These are phyloP conservation scores for Amphiprion ocellaris DNA, from an alignment of 2,113 vertebrate genomes.

Conservation along the genomic window DNA sequence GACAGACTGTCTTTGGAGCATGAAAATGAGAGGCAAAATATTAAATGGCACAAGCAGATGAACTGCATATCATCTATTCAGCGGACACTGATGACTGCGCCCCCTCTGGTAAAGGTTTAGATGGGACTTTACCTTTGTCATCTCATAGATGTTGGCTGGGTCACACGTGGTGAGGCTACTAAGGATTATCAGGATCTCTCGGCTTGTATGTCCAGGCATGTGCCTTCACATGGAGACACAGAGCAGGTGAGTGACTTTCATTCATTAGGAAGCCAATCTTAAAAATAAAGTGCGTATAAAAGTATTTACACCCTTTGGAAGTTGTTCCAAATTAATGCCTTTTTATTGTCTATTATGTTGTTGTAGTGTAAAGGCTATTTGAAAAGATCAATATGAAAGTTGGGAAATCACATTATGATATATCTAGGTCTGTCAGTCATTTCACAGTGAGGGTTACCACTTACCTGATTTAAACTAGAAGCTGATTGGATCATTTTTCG, in stretches of 20 bases:
- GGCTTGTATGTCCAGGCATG: conserved; percentile 97
- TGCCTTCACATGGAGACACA: conserved; percentile 84
- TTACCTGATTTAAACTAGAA: too few relatives aligned
- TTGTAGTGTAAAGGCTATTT: too few relatives aligned
- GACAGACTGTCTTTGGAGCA: not conserved
- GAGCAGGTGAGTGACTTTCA: not conserved
- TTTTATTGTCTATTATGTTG: too few relatives aligned
- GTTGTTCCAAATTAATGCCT: too few relatives aligned
- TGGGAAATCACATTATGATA: too few relatives aligned
- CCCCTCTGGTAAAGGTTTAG: not conserved
- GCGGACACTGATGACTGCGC: not conserved
- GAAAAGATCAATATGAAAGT: too few relatives aligned
- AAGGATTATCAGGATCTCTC: conserved; percentile 94
- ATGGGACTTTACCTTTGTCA: conserved; percentile 89
- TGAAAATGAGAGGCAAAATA: too few relatives aligned
- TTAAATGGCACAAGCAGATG: not conserved
- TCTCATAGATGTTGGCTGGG: conserved; percentile 95
- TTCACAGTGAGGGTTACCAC: too few relatives aligned
- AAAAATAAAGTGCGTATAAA: not conserved
- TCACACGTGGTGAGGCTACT: conserved; percentile 98
- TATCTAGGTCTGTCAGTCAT: too few relatives aligned
- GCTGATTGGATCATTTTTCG: too few relatives aligned
- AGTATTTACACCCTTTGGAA: too few relatives aligned
- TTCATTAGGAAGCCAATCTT: not conserved
- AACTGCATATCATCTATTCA: not conserved